A percentile compares a stretch with the other conserved stretches of the same genome.
Evolutionary conservation across 2,888 invertebrate species (phyloP).

Genomic region (Hipparchia sbordonii): DNA sequence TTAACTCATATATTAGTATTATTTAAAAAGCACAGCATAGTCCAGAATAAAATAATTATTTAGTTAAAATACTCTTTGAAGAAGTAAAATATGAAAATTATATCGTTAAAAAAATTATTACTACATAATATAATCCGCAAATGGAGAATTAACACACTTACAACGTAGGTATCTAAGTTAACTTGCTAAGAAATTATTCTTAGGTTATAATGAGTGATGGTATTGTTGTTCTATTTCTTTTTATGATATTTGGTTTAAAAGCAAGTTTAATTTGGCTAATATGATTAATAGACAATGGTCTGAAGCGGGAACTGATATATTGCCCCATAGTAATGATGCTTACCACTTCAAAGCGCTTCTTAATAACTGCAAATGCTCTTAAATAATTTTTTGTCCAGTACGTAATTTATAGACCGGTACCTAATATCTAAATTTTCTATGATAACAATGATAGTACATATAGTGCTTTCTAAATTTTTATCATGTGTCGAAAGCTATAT

Average conservation of each 20-base stretch:
- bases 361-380: conserved; percentile 24
- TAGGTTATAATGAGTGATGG: conserved; percentile 28
- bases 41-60: not conserved
- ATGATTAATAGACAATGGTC: conserved; percentile 19
- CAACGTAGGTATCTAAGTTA: conserved; percentile 25
- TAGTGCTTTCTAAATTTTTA: conserved; percentile 72
- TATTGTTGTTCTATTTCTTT: conserved; percentile 11
- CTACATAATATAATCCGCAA: conserved; percentile 39
- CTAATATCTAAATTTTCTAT: conserved; percentile 38
- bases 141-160: conserved; percentile 55
- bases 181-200: conserved; percentile 31
- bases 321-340: conserved; percentile 23
- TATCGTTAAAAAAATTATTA: conserved; percentile 25
- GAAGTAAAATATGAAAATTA: conserved; percentile 37
- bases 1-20: not conserved
- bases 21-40: not conserved
- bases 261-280: conserved; percentile 20
- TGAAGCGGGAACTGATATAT: conserved; percentile 31
- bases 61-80: not conserved
- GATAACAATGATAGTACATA: conserved; percentile 60
- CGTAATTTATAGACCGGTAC: conserved; percentile 17
- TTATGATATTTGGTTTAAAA: conserved; percentile 25
- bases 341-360: conserved; percentile 21
- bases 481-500: conserved; percentile 67
- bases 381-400: conserved; percentile 16